Percentiles rank a stretch among this genome's conserved stretches.
These are phyloP conservation scores for Elanoides forficatus DNA, from an alignment of 2,113 vertebrate species.

Conservation along the genomic window DNA sequence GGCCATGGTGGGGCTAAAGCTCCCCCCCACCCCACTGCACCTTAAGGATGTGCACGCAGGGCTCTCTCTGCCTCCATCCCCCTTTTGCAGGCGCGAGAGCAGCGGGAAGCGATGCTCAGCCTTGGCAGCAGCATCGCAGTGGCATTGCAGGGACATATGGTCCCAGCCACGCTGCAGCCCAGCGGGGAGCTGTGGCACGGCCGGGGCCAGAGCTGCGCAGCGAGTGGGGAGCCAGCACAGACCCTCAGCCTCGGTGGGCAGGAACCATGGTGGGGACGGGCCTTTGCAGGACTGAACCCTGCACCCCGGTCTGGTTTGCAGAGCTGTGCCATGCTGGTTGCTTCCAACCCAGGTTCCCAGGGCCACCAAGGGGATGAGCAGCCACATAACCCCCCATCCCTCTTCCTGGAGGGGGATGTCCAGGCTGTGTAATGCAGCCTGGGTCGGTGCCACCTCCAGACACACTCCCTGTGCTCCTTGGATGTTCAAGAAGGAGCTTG, in stretches of 20 bases:
- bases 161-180: not conserved
- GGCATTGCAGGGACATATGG: not conserved
- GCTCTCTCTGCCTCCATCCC: not conserved
- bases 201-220: fast-evolving
- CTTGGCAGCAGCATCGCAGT: not conserved
- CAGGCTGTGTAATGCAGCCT: not conserved
- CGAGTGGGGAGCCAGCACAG: fast-evolving
- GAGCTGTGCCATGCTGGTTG: fast-evolving
- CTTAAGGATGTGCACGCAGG: fast-evolving
- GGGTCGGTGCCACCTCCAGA: fast-evolving
- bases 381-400: too few species aligned
- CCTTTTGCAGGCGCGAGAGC: not conserved
- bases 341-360: not conserved
- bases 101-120: fast-evolving
- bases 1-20: fast-evolving
- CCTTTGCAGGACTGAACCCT: not conserved
- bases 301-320: fast-evolving
- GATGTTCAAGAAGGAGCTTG: not conserved
- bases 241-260: fast-evolving
- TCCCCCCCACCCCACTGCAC: fast-evolving
- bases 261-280: fast-evolving
- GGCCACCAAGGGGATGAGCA: not conserved
- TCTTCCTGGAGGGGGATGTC: fast-evolving
- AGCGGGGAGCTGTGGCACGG: fast-evolving
- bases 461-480: fast-evolving